These are phyloP conservation scores for Catocala fraxini DNA, from an alignment of 2,888 invertebrate species.

Conservation along the genomic window DNA sequence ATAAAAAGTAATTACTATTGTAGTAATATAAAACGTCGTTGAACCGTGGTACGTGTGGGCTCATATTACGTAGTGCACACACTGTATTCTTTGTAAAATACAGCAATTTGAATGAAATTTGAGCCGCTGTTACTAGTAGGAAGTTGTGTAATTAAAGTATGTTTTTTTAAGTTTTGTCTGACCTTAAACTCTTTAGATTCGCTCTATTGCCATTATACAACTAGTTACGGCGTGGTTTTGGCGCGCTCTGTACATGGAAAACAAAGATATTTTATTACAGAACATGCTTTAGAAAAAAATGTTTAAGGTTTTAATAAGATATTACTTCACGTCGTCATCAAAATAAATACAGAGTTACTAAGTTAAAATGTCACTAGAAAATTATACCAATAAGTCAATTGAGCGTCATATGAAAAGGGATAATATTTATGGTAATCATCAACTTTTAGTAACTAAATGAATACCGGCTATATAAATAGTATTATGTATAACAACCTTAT, in stretches of 20 bases:
- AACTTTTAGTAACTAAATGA: too few relatives aligned
- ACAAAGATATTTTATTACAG: neutral
- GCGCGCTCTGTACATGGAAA: slow-evolving; percentile 6
- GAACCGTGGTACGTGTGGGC: slow-evolving; percentile 5
- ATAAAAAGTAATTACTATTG: slow-evolving; percentile 11
- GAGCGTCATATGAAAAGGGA: too few relatives aligned
- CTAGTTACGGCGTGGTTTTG: slow-evolving; percentile 31
- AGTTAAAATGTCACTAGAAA: too few relatives aligned
- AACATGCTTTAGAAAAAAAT: too few relatives aligned
- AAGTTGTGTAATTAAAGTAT: slow-evolving; percentile 19
- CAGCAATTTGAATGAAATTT: slow-evolving; percentile 25
- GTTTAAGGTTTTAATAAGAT: too few relatives aligned
- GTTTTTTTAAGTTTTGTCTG: slow-evolving; percentile 30
- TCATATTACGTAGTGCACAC: slow-evolving; percentile 32
- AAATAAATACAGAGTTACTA: too few relatives aligned
- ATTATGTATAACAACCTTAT: too few relatives aligned
- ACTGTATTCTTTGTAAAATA: slow-evolving; percentile 6
- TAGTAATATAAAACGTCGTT: slow-evolving; percentile 21
- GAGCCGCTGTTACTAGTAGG: slow-evolving; percentile 23
- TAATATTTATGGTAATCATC: too few relatives aligned
- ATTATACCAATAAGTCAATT: too few relatives aligned
- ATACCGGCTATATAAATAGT: too few relatives aligned
- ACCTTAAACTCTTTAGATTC: slow-evolving; percentile 28
- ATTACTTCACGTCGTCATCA: too few relatives aligned
- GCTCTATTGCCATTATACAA: slow-evolving; percentile 24